Evolutionary conservation across 2,888 invertebrate genomes (phyloP).

Genomic region (Scrobipalpa atriplicella): DNA sequence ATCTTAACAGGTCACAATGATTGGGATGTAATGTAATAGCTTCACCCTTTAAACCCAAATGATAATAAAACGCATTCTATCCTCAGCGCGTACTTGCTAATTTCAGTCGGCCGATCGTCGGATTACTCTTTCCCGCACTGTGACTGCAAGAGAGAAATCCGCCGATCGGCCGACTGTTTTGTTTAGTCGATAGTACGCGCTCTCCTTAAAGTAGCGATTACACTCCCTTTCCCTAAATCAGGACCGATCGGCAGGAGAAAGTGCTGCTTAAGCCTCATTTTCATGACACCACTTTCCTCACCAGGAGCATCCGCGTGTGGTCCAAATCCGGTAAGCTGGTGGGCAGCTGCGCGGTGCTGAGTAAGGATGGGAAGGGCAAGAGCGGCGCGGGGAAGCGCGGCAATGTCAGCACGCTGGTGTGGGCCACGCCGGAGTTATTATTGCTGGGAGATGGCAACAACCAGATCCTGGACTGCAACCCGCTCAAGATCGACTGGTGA

Average conservation of each 20-base stretch:
- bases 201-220: no score
- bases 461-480: constrained; percentile 84
- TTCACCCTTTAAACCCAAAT: no score
- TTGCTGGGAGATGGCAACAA: constrained; percentile 83
- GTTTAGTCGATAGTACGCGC: no score
- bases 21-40: no score
- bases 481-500: constrained; percentile 71
- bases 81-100: no score
- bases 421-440: constrained; percentile 83
- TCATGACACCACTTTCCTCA: constrained; percentile 24
- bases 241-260: neutral
- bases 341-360: constrained; percentile 49
- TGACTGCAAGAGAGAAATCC: no score
- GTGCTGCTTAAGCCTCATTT: neutral
- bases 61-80: no score
- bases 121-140: no score
- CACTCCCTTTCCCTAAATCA: no score
- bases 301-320: constrained; percentile 84
- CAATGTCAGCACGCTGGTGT: constrained; percentile 80
- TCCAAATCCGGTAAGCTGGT: constrained; percentile 83
- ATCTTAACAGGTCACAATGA: no score
- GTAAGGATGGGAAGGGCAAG: constrained; percentile 39
- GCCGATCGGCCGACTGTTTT: no score
- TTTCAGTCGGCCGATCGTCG: no score
- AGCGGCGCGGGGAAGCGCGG: constrained; percentile 35